These are phyloP conservation scores for Philereme vetulata DNA, from an alignment of 2,888 invertebrate genomes.

Conservation along the genomic window DNA sequence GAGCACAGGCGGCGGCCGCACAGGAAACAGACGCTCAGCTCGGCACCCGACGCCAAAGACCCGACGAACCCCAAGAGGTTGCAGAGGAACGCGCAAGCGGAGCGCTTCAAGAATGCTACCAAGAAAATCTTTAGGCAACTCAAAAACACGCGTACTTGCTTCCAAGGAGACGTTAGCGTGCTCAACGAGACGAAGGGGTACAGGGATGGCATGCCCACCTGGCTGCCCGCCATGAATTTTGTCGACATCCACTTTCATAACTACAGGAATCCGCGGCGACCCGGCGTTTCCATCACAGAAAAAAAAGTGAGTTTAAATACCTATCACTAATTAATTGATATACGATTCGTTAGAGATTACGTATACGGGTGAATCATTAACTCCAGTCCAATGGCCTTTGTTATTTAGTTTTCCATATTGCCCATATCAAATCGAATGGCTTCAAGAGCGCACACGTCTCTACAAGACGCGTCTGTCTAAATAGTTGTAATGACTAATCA, in stretches of 20 bases:
- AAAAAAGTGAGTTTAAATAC: conserved; percentile 62
- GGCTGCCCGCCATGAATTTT: conserved; percentile 75
- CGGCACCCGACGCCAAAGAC: conserved; percentile 60
- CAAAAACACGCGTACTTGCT: conserved; percentile 65
- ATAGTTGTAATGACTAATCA: conserved; percentile 37
- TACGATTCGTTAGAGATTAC: conserved; percentile 30
- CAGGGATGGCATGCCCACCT: conserved; percentile 68
- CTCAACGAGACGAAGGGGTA: conserved; percentile 66
- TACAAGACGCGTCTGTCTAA: conserved; percentile 43
- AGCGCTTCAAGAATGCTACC: conserved; percentile 62
- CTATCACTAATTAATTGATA: conserved; percentile 29
- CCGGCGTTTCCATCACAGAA: conserved; percentile 59
- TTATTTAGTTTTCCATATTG: conserved; percentile 40
- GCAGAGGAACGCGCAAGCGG: conserved; percentile 54
- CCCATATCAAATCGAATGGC: conserved; percentile 35
- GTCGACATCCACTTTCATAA: conserved; percentile 70
- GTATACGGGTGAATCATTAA: conserved; percentile 39
- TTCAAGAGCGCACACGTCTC: conserved; percentile 38
- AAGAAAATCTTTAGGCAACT: conserved; percentile 68
- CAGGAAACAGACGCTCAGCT: conserved; percentile 47
- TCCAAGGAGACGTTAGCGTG: conserved; percentile 59
- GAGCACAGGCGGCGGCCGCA: conserved; percentile 49
- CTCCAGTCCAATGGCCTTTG: conserved; percentile 39
- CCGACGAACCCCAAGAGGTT: conserved; percentile 45
- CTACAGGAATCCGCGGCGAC: conserved; percentile 53